Conservation (phyloP, 2,888 invertebrate genomes). For the Drosophila niveifrons region DNA sequence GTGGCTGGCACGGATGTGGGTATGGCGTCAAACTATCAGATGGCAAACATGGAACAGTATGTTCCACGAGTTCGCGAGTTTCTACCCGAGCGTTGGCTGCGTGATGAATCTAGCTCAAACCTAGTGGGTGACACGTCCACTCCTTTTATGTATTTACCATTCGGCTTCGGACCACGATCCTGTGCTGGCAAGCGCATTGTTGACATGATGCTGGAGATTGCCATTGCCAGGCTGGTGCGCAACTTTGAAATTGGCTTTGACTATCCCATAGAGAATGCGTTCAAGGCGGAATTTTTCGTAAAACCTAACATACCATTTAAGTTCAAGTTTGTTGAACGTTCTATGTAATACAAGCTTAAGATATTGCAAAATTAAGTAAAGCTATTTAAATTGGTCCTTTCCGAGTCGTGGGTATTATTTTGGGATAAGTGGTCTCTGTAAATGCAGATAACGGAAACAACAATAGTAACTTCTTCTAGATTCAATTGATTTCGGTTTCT, state of each 20-base stretch:
- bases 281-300: slow-evolving; percentile 79
- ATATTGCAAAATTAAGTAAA: slow-evolving; percentile 32
- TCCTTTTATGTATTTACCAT: slow-evolving; percentile 82
- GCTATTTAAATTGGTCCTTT: slow-evolving; percentile 40
- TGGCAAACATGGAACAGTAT: slow-evolving; percentile 87
- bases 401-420: slow-evolving; percentile 28
- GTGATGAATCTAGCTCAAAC: slow-evolving; percentile 57
- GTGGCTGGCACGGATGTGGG: slow-evolving; percentile 90
- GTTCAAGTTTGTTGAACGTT: slow-evolving; percentile 82
- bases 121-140: slow-evolving; percentile 62
- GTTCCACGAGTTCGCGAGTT: slow-evolving; percentile 88
- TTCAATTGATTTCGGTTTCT: slow-evolving; percentile 48
- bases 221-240: slow-evolving; percentile 85
- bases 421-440: slow-evolving; percentile 55
- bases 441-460: slow-evolving; percentile 31
- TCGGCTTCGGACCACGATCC: slow-evolving; percentile 85
- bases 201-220: slow-evolving; percentile 89
- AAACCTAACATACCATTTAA: slow-evolving; percentile 83
- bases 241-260: slow-evolving; percentile 85
- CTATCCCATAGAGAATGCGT: slow-evolving; percentile 82
- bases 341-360: slow-evolving; percentile 14
- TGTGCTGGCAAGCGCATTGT: slow-evolving; percentile 91
- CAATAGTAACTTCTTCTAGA: slow-evolving; percentile 51
- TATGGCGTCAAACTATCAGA: slow-evolving; percentile 89
- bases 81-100: slow-evolving; percentile 91